Evolutionary conservation across 1,140 invertebrate species (phyloP), one percentile per base, ranked within the genome.

Genomic region (Cryptotermes secundus): DNA sequence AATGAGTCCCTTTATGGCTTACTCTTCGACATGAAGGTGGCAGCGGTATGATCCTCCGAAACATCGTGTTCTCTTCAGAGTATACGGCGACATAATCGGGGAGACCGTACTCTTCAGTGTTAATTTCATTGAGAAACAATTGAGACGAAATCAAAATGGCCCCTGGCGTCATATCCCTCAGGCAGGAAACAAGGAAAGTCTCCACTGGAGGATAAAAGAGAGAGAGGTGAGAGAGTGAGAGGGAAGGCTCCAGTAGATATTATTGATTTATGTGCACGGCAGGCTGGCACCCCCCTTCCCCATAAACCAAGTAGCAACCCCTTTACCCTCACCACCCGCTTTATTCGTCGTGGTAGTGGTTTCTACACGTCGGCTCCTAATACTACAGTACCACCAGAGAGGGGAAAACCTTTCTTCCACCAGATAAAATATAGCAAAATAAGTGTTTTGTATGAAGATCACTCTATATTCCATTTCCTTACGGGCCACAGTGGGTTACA

Each of bases 401-500:
- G 59, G 59, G 59, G 59, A 72, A 72, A 72, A 31, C 59, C 59
- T 59, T 59, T 22, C 83, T 34, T 79, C 49, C 83, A 59, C 14
- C 49, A 36, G 53, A 38, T 83, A 83, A 83, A 83, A 83, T 83
- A 83, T 83, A 59, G 83, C 53, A 59, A 83, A 83, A 65, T 83
- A 83, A 83, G 83, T 83, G 83, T 83, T 83, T 83, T 83, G 38
- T 79, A 83, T 83, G 83, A 83, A 83, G 36, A 83, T 79, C n/a
- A 59, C 59, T 72, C 59, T 72, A 72, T 72, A 72, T 72, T 72
- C 59, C 59, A 72, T 72, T 31, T n/a, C 59, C 59, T 72, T 72
- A 72, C 14, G n/a, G 59, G 26, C 26, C 16, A 16, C 59, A 3
- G 59, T 31, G n/a, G 59, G 59, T 72, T 72, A 72, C n/a, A 6